These are phyloP conservation scores for Lytechinus variegatus DNA, from an alignment of 35 echinoderm and acorn worm species.

Conservation along the genomic window DNA sequence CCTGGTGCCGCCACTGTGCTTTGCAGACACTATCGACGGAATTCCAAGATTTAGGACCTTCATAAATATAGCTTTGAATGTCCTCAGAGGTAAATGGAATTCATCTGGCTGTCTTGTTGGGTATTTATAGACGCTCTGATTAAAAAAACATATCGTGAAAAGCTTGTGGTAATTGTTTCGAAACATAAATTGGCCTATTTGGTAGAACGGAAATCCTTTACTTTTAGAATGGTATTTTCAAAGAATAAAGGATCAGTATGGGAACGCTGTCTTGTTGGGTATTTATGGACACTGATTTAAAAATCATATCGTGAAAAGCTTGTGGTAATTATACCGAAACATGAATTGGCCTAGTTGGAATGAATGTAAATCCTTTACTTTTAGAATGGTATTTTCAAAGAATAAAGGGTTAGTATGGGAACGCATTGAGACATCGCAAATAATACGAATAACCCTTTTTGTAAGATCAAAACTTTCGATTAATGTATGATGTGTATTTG, in stretches of 20 bases:
- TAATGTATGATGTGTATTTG: background rate
- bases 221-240: background rate
- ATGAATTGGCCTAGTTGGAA: background rate
- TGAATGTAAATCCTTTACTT: background rate
- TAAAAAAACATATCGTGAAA: background rate
- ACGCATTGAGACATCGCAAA: background rate
- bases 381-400: background rate
- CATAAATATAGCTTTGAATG: too few relatives aligned
- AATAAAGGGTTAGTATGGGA: background rate
- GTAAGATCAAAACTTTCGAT: background rate
- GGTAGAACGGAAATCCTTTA: background rate
- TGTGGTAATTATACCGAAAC: background rate
- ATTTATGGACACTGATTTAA: too few relatives aligned
- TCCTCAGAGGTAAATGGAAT: too few relatives aligned
- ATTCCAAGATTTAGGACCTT: too few relatives aligned
- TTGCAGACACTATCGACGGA: too few relatives aligned
- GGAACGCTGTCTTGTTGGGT: background rate
- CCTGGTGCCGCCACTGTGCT: too few relatives aligned
- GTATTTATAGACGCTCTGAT: too few relatives aligned
- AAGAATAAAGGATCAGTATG: background rate
- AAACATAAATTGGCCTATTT: background rate
- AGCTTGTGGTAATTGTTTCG: background rate
- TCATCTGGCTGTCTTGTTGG: too few relatives aligned
- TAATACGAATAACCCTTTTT: background rate
- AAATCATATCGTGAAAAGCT: background rate